Conservation (phyloP, 92 coral and sea anemone genomes). For the Palythoa grandiflora region DNA sequence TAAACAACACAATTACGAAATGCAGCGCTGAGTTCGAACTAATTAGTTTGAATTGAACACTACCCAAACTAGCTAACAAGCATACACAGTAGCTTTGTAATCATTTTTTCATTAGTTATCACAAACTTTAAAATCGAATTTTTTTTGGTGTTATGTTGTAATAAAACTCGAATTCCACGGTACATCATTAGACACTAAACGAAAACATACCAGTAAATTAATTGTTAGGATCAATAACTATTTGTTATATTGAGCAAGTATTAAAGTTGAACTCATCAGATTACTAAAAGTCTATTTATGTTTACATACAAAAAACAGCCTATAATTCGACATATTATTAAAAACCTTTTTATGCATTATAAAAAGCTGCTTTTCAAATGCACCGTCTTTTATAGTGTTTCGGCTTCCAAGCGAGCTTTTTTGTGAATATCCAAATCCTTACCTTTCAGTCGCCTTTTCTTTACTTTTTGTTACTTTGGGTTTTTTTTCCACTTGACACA, state of each 20-base stretch:
- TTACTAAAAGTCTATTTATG: neutral
- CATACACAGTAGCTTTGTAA: neutral
- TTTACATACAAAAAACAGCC: neutral
- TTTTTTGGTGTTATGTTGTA: neutral
- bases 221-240: neutral
- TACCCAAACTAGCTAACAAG: conserved; percentile 5
- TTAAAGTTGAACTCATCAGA: neutral
- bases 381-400: neutral
- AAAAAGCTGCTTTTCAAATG: neutral
- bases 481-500: neutral
- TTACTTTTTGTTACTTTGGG: neutral
- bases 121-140: neutral
- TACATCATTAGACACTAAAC: neutral
- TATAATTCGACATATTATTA: neutral
- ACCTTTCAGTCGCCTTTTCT: conserved; percentile 5
- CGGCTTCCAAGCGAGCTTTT: neutral
- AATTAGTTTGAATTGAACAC: neutral
- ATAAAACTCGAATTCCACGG: neutral
- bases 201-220: neutral
- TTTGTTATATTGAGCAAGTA: neutral
- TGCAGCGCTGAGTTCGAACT: conserved; percentile 8
- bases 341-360: neutral
- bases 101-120: neutral
- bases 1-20: neutral
- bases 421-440: neutral